Conservation (phyloP, 2,797 vertebrate genomes). For the Takifugu rubripes region DNA sequence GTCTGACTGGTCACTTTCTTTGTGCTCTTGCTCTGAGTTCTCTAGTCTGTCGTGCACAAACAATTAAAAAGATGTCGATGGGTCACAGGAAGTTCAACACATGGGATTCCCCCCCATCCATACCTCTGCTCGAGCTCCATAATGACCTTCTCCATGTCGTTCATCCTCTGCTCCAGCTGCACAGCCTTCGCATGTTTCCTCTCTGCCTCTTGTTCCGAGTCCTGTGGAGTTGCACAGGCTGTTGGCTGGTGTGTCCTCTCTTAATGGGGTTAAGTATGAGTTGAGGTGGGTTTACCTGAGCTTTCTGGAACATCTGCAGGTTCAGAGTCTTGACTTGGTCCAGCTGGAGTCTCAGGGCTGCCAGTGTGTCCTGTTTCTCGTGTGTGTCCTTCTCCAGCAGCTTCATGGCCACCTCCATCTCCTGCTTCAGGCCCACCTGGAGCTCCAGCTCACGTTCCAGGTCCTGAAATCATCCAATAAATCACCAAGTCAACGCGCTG, state of each 20-base stretch:
- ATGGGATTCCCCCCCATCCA: no score
- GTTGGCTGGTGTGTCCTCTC: not conserved
- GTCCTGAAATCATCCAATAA: constrained; percentile 73
- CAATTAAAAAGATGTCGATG: not conserved
- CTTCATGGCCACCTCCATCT: constrained; percentile 99
- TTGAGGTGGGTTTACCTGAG: constrained; percentile 75
- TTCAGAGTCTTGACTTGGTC: constrained; percentile 97
- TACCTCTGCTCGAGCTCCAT: constrained; percentile 84
- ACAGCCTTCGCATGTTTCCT: constrained; percentile 82
- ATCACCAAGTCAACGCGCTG: no score
- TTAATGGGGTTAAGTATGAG: not conserved
- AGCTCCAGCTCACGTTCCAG: constrained; percentile 92
- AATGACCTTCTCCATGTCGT: constrained; percentile 83
- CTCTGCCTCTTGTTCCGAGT: constrained; percentile 79
- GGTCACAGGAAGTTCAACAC: not conserved
- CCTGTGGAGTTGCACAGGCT: constrained; percentile 64
- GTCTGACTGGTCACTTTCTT: constrained; percentile 79
- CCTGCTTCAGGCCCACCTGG: constrained; percentile 91
- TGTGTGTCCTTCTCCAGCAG: constrained; percentile 95
- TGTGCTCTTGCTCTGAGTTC: constrained; percentile 77
- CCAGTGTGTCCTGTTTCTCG: constrained; percentile 93
- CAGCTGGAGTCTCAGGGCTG: constrained; percentile 87
- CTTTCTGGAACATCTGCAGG: constrained; percentile 95
- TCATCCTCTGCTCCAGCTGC: constrained; percentile 86
- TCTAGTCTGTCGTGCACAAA: constrained; percentile 73